Base-by-base conservation (phyloP, 2,797 vertebrate genomes). In the Saxicola maurus region DNA sequence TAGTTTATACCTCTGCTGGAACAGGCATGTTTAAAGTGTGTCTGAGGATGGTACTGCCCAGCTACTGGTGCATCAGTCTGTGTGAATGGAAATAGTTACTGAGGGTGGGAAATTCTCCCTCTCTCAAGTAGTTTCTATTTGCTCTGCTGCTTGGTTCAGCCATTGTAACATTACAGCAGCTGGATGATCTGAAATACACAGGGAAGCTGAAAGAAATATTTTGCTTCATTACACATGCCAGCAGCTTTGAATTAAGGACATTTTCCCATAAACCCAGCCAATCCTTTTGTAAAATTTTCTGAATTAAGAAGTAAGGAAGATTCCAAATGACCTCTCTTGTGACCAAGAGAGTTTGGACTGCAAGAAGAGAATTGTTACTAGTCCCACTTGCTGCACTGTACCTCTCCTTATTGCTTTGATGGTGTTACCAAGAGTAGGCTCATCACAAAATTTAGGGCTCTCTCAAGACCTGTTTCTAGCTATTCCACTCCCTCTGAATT, bases 231-330 rank as follows among this genome's bases (percentile, higher is more conserved):
- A 52, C 14, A 14, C 7, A 6, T 61, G 33, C 27, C 45, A 86
- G 51, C 42, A 89, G 69, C 37, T 84, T 91, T 74, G 62, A 80
- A 59, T 38, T 73, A 64, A 68, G 31, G 35, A 19, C 33, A n/a
- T 80, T 92, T 74, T 71, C 72, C 89, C 53, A 30, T 69, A 57
- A 87, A 30, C 10, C 4, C 9, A 78, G 20, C 6, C 11, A 51
- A 57, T 5, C 11, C 10, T 49, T 78, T 46, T 64, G 11, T 24
- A 56, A 87, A 73, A 68, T 12, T 30, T 94, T 81, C 48, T 57
- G 60, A 91, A 80, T 89, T 87, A 59, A 76, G 68, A 92, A 87
- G 61, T 25, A 53, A 79, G 73, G 35, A 84, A 53, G 31, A 88
- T 9, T 65, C 20, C 35, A 86, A 77, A 87, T 60, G 13, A 55